Evolutionary conservation across 2,888 invertebrate species (phyloP).

Genomic region (Thelaira solivaga): DNA sequence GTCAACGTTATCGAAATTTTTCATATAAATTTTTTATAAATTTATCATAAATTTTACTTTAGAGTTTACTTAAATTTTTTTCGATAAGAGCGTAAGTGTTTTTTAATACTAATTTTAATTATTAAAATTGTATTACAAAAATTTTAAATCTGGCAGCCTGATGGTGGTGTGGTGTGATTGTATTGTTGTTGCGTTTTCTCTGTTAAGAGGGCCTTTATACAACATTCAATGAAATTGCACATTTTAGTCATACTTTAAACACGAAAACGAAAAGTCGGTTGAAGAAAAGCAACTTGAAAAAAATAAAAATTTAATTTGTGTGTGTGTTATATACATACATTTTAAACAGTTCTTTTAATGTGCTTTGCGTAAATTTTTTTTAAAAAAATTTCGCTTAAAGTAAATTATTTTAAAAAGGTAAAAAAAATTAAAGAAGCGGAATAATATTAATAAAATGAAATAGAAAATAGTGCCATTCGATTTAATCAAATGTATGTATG

Average conservation of each 20-base stretch:
- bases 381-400: conserved; percentile 5
- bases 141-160: too few relatives aligned
- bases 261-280: conserved; percentile 60
- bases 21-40: too few relatives aligned
- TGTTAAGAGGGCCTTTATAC: conserved; percentile 58
- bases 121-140: too few relatives aligned
- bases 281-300: conserved; percentile 17
- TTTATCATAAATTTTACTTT: too few relatives aligned
- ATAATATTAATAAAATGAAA: neutral
- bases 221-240: conserved; percentile 61
- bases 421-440: neutral
- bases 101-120: too few relatives aligned
- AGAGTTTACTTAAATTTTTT: too few relatives aligned
- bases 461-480: too few relatives aligned
- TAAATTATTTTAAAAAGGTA: neutral
- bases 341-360: too few relatives aligned
- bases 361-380: conserved; percentile 6
- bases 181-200: conserved; percentile 5
- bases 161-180: neutral
- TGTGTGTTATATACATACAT: too few relatives aligned
- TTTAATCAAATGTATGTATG: too few relatives aligned
- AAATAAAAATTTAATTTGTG: neutral
- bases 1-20: too few relatives aligned
- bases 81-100: too few relatives aligned
- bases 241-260: conserved; percentile 64